Base-by-base conservation (phyloP, 2,113 vertebrate species). In the Rhinichthys klamathensis region DNA sequence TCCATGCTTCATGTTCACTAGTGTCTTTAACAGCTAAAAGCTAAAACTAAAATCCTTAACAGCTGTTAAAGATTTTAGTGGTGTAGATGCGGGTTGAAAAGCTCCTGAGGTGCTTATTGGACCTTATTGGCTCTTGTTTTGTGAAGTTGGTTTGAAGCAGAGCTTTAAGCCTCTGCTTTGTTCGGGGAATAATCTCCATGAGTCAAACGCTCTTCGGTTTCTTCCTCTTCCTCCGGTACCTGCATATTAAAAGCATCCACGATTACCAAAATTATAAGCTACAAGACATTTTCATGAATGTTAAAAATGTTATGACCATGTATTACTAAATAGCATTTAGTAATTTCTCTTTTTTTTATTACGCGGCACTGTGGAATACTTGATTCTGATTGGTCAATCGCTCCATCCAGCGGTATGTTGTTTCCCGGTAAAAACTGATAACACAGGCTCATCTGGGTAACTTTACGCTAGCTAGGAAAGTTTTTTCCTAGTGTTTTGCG, bases 221-320 rank as follows among this genome's bases (percentile, higher is more conserved):
- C 94, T 32, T 95, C 93, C 30, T 95, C 95, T 69, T 94, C 94
- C 75, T 92, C 92, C 7, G 94, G 95, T 84, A 96, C 94, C 95
- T 96, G 87, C 10, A 89, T 82, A 84, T 87, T 3, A 87, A 3
- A 16, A 13, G 56, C 1, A 65, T 30, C 13, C n/a, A 80, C 6
- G 9, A 30, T 30, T 30, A 49, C 16, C n/a, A 81, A 81, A 65
- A 32, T 12, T 23, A 13, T 35, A 4, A 70, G 9, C 67, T 23
- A 21, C 23, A 23, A 60, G 30, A 15, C 32, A 70, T 16, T 25
- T 38, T 58, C 23, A 12, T n/a, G 15, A 32, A 21, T 15, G 25
- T 65, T 7, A 75, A 51, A 51, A 51, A 8, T 46, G 44, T 2
- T 30, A 7, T 21, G 65, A 38, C 32, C 8, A 23, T 23, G 18